Conservation (phyloP, 1,140 invertebrate species). For the Hylyphantes graminicola region DNA sequence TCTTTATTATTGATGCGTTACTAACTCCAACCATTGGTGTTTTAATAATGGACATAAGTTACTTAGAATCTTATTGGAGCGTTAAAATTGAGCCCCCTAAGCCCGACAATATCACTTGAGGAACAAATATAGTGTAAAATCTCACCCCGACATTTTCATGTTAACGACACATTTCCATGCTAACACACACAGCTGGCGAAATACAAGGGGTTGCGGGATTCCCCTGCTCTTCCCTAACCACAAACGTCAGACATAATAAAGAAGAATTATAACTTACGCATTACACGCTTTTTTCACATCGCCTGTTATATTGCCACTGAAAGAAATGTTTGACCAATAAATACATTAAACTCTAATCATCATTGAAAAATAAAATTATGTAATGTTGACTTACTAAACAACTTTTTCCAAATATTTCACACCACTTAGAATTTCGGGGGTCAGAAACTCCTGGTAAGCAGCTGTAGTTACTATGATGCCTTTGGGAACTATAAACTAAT, state of each 20-base stretch:
- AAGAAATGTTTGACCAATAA: neutral
- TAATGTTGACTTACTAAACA: conserved; percentile 47
- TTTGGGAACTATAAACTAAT: conserved; percentile 70
- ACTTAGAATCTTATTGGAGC: too few relatives aligned
- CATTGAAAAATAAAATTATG: conserved; percentile 61
- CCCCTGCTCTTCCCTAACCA: neutral
- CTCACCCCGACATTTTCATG: too few relatives aligned
- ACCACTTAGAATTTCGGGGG: conserved; percentile 63
- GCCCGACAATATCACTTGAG: too few relatives aligned
- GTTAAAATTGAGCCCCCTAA: too few relatives aligned
- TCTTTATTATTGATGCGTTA: too few relatives aligned
- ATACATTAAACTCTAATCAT: neutral
- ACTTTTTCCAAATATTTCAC: conserved; percentile 63
- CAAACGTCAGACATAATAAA: neutral
- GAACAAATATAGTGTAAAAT: too few relatives aligned
- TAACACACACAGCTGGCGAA: too few relatives aligned
- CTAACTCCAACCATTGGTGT: too few relatives aligned
- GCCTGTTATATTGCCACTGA: conserved; percentile 47
- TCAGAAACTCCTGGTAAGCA: conserved; percentile 72
- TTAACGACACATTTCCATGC: too few relatives aligned
- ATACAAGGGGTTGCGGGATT: neutral
- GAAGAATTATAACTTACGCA: conserved; percentile 62
- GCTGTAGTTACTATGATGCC: conserved; percentile 74
- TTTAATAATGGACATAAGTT: too few relatives aligned
- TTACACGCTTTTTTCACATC: conserved; percentile 62